Conservation (phyloP, 2,888 invertebrate genomes). For the Habrosyne pyritoides region DNA sequence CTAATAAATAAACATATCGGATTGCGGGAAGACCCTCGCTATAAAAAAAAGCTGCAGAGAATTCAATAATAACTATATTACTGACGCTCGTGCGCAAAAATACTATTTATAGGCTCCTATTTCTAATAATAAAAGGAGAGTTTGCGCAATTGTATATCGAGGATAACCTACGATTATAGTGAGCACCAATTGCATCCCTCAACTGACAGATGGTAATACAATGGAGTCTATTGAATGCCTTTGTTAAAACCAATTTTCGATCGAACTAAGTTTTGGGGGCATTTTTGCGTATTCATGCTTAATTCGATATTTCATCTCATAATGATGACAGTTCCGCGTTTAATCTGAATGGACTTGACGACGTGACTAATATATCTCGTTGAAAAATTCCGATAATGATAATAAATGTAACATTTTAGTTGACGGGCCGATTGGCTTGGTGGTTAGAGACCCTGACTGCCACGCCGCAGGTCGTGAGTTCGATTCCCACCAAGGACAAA, state of each 20-base stretch:
- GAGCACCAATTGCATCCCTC: slow-evolving; percentile 64
- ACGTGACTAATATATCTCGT: slow-evolving; percentile 30
- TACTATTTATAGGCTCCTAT: slow-evolving; percentile 57
- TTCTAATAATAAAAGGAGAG: slow-evolving; percentile 60
- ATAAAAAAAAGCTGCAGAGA: slow-evolving; percentile 41
- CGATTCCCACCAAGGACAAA: too few species aligned
- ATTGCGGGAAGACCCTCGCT: slow-evolving; percentile 55
- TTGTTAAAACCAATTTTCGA: slow-evolving; percentile 69
- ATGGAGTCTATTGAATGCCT: slow-evolving; percentile 49
- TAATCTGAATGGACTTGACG: slow-evolving; percentile 33
- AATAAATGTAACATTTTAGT: too few species aligned
- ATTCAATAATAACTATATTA: slow-evolving; percentile 70
- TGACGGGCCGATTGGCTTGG: too few species aligned
- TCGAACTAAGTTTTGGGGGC: slow-evolving; percentile 63
- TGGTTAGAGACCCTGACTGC: too few species aligned
- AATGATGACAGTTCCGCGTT: slow-evolving; percentile 53
- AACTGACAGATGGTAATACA: slow-evolving; percentile 77
- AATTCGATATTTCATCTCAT: slow-evolving; percentile 51
- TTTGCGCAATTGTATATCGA: slow-evolving; percentile 57
- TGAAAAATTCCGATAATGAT: not conserved
- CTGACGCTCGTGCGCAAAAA: slow-evolving; percentile 58
- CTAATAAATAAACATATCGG: slow-evolving; percentile 77
- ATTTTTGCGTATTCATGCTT: slow-evolving; percentile 70
- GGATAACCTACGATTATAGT: slow-evolving; percentile 67
- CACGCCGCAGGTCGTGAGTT: too few species aligned